Conservation (phyloP, 2,888 invertebrate genomes). For the Mechanitis messenoides region DNA sequence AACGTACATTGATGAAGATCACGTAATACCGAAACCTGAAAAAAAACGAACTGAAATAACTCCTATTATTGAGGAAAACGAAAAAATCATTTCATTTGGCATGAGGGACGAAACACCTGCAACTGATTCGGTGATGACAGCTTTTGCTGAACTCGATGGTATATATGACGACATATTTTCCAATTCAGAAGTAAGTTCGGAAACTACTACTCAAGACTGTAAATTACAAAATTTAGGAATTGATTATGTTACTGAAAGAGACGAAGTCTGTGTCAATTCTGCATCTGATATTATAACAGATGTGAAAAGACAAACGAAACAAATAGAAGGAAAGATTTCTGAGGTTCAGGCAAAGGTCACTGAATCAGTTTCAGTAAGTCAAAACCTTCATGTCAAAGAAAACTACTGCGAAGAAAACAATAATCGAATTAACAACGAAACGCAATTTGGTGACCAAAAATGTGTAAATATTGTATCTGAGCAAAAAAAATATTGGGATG, state of each 20-base stretch:
- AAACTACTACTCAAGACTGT: slow-evolving; percentile 37
- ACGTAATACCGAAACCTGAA: slow-evolving; percentile 49
- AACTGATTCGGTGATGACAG: slow-evolving; percentile 59
- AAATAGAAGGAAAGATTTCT: slow-evolving; percentile 70
- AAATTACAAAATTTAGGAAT: slow-evolving; percentile 31
- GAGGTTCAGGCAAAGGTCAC: slow-evolving; percentile 73
- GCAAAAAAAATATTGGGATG: slow-evolving; percentile 72
- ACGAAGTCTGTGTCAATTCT: slow-evolving; percentile 62
- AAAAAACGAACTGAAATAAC: slow-evolving; percentile 54
- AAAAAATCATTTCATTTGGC: slow-evolving; percentile 50
- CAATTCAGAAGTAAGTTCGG: slow-evolving; percentile 43
- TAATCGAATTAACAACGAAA: slow-evolving; percentile 38
- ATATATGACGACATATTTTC: slow-evolving; percentile 60
- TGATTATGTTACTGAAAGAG: slow-evolving; percentile 40
- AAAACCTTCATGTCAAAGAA: slow-evolving; percentile 51
- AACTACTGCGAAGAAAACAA: slow-evolving; percentile 29
- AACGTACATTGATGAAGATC: slow-evolving; percentile 40
- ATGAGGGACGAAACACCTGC: slow-evolving; percentile 46
- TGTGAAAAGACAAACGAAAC: slow-evolving; percentile 66
- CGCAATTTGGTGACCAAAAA: slow-evolving; percentile 48
- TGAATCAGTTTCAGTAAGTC: slow-evolving; percentile 75
- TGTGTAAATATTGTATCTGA: slow-evolving; percentile 62
- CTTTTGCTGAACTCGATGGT: slow-evolving; percentile 68
- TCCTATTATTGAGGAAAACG: slow-evolving; percentile 68
- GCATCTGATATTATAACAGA: slow-evolving; percentile 68